A percentile compares a stretch with the other conserved stretches of the same genome.
Conservation (phyloP, 2,888 invertebrate species). For the Silvanus unidentatus region DNA sequence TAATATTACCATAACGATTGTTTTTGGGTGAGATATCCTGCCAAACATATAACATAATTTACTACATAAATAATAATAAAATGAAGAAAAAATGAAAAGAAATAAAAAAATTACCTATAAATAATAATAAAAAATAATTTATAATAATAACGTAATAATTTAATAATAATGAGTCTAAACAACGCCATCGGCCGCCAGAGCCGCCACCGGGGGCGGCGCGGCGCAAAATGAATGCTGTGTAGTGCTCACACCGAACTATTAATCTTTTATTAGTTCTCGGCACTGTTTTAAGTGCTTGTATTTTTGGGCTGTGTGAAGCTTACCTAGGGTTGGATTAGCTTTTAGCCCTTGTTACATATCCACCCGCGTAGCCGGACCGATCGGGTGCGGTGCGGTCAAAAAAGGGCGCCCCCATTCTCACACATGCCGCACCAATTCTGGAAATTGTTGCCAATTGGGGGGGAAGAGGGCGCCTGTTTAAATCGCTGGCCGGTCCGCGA, state of each 20-base stretch:
- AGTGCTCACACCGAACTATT: conserved; percentile 47
- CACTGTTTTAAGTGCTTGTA: conserved; percentile 65
- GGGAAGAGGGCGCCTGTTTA: background rate
- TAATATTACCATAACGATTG: conserved; percentile 41
- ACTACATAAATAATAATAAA: conserved; percentile 28
- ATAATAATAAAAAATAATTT: conserved; percentile 31
- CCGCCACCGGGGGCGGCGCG: conserved; percentile 17
- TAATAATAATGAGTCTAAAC: conserved; percentile 18
- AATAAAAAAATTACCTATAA: conserved; percentile 30
- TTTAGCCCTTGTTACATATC: conserved; percentile 52
- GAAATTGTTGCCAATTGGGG: too few species aligned
- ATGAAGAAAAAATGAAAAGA: background rate
- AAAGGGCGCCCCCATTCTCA: conserved; percentile 2
- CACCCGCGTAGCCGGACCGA: conserved; percentile 46
- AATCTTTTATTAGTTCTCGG: conserved; percentile 50
- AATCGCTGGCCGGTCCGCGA: conserved; percentile 36
- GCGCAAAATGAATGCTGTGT: conserved; percentile 39
- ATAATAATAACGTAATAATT: conserved; percentile 27
- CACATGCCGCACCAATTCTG: too few species aligned
- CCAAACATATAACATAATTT: conserved; percentile 43
- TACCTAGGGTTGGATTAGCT: conserved; percentile 52
- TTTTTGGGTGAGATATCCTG: conserved; percentile 49
- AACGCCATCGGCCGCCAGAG: conserved; percentile 19
- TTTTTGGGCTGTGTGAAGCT: conserved; percentile 61
- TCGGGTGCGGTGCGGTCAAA: conserved; percentile 26